Conservation (phyloP, 2,113 vertebrate genomes). For the Oreochromis spilurus region DNA sequence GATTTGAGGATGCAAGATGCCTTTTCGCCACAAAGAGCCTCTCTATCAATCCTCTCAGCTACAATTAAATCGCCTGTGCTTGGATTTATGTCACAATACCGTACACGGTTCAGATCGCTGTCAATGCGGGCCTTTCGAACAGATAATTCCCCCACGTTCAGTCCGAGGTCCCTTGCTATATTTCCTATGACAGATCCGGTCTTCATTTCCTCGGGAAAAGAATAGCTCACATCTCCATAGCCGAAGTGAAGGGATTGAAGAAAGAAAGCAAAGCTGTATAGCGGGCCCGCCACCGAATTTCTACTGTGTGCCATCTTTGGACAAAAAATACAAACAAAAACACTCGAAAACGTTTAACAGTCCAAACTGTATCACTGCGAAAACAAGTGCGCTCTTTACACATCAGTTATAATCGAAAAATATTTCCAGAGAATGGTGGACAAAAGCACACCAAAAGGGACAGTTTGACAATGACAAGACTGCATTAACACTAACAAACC, state of each 20-base stretch:
- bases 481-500: neutral
- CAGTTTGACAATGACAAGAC: neutral
- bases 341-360: neutral
- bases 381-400: neutral
- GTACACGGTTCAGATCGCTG: constrained; percentile 11
- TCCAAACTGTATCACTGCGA: neutral
- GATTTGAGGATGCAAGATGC: neutral
- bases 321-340: neutral
- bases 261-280: neutral
- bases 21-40: neutral
- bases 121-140: constrained; percentile 35
- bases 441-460: neutral
- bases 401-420: neutral
- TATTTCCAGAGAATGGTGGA: neutral
- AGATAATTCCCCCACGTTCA: neutral
- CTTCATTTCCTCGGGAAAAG: constrained; percentile 65
- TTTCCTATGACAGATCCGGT: constrained; percentile 67
- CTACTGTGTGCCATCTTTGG: neutral
- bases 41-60: neutral
- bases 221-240: constrained; percentile 58
- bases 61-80: neutral
- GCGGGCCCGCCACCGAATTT: neutral
- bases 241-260: neutral
- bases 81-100: neutral
- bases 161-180: constrained; percentile 67